phyloP scores from a whole-genome alignment of 2,113 vertebrate species.

The Zosterops japonicus region DNA sequence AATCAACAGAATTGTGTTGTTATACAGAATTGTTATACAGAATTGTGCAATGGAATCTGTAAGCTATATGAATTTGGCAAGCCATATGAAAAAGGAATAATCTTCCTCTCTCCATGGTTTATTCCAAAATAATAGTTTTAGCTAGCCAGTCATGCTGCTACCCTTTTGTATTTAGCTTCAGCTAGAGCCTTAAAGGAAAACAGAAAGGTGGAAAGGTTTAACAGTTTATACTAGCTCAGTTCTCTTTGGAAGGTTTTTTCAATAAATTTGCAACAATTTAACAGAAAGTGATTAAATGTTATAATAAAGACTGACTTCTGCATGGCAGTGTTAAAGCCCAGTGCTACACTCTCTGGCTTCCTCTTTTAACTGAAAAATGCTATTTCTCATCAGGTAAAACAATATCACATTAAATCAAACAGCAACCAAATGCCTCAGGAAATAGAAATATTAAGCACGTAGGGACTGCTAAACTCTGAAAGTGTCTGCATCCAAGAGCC shows the following conservation, averaged over 20 bases:
- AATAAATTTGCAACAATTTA: slow-evolving; percentile 53
- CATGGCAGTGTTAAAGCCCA: neutral
- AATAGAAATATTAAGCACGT: neutral
- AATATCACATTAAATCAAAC: neutral
- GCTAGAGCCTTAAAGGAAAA: neutral
- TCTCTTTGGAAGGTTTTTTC: slow-evolving; percentile 46
- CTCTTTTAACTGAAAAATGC: slow-evolving; percentile 10
- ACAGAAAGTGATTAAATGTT: slow-evolving; percentile 33
- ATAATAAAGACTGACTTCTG: slow-evolving; percentile 24
- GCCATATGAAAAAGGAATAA: neutral
- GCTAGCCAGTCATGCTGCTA: neutral
- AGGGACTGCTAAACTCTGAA: neutral
- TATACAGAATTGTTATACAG: neutral
- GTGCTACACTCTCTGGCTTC: slow-evolving; percentile 26
- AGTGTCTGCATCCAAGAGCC: neutral
- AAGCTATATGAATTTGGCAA: neutral
- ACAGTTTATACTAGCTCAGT: slow-evolving; percentile 28
- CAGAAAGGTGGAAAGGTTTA: slow-evolving; percentile 1
- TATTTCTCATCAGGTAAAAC: slow-evolving; percentile 35
- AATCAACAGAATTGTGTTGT: too few species aligned
- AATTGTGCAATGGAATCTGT: neutral
- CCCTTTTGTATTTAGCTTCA: neutral
- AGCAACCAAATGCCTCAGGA: neutral
- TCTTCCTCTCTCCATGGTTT: neutral
- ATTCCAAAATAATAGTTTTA: neutral